Evolutionary conservation across 2,888 invertebrate genomes (phyloP).

Genomic region (Melipona beecheii): DNA sequence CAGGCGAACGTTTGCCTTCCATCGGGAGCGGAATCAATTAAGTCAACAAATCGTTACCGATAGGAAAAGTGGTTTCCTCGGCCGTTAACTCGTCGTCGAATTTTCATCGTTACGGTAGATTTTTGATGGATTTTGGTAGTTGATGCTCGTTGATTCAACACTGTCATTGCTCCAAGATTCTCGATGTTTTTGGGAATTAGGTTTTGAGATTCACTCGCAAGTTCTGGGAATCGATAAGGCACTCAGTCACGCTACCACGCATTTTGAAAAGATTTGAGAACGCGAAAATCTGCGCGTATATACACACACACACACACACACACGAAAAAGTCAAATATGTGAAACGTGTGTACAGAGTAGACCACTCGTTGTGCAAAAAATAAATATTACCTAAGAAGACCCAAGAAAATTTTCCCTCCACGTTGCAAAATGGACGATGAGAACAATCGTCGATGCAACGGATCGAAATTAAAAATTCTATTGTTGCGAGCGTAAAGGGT

Average conservation of each 20-base stretch:
- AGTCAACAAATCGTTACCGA: neutral
- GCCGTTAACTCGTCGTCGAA: neutral
- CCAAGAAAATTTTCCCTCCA: neutral
- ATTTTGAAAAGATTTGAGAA: no score
- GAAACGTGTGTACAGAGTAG: no score
- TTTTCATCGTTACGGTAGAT: neutral
- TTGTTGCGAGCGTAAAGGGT: no score
- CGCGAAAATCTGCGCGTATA: no score
- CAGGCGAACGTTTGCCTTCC: neutral
- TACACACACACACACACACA: no score
- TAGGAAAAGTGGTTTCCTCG: neutral
- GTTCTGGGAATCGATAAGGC: neutral
- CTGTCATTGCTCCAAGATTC: neutral
- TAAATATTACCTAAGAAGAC: no score
- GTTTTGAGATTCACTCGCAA: neutral
- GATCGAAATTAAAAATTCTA: neutral
- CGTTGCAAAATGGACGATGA: neutral
- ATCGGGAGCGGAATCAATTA: neutral
- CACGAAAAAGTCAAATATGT: no score
- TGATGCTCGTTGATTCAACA: neutral
- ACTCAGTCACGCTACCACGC: neutral
- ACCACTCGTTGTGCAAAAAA: no score
- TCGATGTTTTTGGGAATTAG: neutral
- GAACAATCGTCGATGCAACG: neutral
- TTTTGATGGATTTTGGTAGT: no score